Base-by-base conservation (phyloP, 2,888 invertebrate genomes). In the Chrysina gloriosa region DNA sequence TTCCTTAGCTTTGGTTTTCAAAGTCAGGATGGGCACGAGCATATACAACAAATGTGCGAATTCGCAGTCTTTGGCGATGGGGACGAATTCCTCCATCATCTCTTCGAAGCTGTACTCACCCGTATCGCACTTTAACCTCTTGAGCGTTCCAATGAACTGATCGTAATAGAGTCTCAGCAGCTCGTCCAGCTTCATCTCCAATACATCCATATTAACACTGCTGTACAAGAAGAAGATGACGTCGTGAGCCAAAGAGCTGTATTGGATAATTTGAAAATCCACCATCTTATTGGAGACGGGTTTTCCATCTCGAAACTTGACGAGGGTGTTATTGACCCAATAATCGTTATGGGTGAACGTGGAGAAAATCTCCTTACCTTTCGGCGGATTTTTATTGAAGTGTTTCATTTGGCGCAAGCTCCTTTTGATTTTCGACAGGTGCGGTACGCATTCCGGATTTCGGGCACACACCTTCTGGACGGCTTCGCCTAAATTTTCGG, bases 251-350 rank as follows among this genome's bases (percentile, higher is more conserved):
- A 86, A 80, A 9, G 85, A 86, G 3, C 84, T 81, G 65, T 85
- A 85, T 19, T 84, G 77, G 2, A 84, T 82, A 42, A 85, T 81
- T 78, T 89, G 89, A 72, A 88, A 89, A 73, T 89, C 89, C 0
- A 89, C 80, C 65, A 89, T 80, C 75, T 86, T 86, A 0, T 86
- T 71, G 1, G 16, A 16, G n/a, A 45, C 64, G 1, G 71, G 69
- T 67, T 70, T 70, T 3, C 72, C 75, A 48, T 69, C 42, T 16
- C 27, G 14, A 48, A 83, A 82, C 72, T 83, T 84, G 11, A 87
- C 79, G 83, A 89, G 84, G 2, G 87, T 80, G 72, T 89, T 89
- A 73, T 88, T 88, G n/a, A 85, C 84, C 89, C 88, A 89, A 47
- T 86, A 81, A 75, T 89, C 89, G 2, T 82, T 79, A 70, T 89